Evolutionary conservation across 2,113 vertebrate genomes (phyloP), one percentile per base, ranked within the genome.

Genomic region (Epinephelus cyanopodus): DNA sequence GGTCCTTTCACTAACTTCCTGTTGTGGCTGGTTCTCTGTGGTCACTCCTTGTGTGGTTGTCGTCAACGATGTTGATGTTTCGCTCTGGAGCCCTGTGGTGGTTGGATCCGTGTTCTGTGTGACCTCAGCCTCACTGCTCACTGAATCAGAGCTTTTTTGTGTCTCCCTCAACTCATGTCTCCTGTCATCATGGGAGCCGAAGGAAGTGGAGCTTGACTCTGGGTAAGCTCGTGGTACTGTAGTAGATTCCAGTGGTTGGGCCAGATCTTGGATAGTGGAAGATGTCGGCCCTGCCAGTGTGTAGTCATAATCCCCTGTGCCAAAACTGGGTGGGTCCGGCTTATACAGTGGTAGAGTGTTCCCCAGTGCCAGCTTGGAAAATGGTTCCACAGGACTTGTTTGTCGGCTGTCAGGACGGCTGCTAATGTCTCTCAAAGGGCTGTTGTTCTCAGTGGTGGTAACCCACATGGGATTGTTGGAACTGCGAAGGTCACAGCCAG

Each of bases 361-460:
- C 84, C 82, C 78, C 23, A 45, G 61, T 63, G 72, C 76, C 82
- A 86, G 67, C 80, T 87, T 89, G 63, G 87, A 89, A 61, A 75
- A 76, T 14, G 74, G 87, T 37, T 96, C 95, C 37, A 91, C 93
- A 0, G 91, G 80, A 23, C 85, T 94, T 68, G 93, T 95, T 89
- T 97, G 96, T 81, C 94, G 96, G 0, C 95, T 95, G 88, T 95
- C 95, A 77, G 94, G 95, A 0, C 91, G 95, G 56, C 96, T 93
- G 0, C 95, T 96, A 0, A 96, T 93, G 67, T 95, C 96, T 68
- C 87, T 92, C 75, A 94, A 93, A 0, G 95, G 70, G 52, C 94
- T 94, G 0, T 82, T 86, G 1, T 97, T 95, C 66, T 96, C 95
- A 0, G 88, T 54, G 0, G 94, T 94, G 0, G 92, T 70, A 86